These are phyloP conservation scores for Octonoba sinensis DNA, from an alignment of 2,888 invertebrate genomes.

Conservation along the genomic window DNA sequence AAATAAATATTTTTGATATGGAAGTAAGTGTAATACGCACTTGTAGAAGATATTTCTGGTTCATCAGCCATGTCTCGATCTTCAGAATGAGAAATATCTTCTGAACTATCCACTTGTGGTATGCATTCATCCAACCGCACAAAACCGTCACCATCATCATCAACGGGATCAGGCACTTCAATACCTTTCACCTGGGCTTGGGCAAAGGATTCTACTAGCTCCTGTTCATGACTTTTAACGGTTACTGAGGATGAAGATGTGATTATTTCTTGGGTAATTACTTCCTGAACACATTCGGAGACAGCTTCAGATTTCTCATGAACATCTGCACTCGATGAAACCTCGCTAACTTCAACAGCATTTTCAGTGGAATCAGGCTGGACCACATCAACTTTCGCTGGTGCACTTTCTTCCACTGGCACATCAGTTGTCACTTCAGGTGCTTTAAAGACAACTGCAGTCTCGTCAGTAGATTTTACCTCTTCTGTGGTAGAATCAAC, in stretches of 20 bases:
- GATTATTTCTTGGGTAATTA: background rate
- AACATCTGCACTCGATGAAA: background rate
- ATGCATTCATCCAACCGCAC: conserved; percentile 42
- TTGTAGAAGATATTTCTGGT: conserved; percentile 10
- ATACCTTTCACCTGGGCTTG: background rate
- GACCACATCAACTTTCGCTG: background rate
- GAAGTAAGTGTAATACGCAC: background rate
- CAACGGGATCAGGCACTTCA: background rate
- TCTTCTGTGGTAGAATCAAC: conserved; percentile 6
- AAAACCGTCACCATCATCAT: conserved; percentile 47
- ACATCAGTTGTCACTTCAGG: background rate
- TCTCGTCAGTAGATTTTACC: conserved; percentile 4
- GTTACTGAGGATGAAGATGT: background rate
- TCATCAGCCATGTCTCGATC: conserved; percentile 15
- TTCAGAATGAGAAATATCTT: conserved; percentile 7
- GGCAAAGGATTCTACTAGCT: background rate
- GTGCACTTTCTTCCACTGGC: background rate
- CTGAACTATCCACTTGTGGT: conserved; percentile 27
- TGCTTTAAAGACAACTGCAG: conserved; percentile 16
- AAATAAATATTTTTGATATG: too few relatives aligned
- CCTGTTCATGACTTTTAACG: background rate
- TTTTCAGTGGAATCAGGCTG: background rate
- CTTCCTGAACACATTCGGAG: background rate
- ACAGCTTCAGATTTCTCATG: conserved; percentile 1
- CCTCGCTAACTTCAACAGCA: background rate